Percentiles rank a stretch among this genome's conserved stretches.
Conservation (phyloP, 1,140 invertebrate species). For the Lerema accius region DNA sequence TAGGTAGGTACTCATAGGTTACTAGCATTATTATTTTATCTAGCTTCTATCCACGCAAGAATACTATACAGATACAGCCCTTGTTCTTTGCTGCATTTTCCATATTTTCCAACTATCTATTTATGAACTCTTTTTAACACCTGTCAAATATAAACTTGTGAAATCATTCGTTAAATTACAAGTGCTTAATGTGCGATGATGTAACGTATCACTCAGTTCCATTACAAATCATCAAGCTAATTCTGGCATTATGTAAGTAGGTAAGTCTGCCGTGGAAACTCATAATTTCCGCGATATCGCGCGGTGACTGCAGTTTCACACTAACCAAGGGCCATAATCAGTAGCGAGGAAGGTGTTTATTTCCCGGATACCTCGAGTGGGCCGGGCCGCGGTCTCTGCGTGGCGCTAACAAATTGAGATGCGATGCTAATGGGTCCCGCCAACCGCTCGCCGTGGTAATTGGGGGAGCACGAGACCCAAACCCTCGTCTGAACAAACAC, state of each 20-base stretch:
- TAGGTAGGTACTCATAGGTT: too few species aligned
- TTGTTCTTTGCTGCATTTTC: too few species aligned
- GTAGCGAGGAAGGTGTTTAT: slow-evolving; percentile 26
- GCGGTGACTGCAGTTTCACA: not conserved
- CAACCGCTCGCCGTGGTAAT: slow-evolving; percentile 49
- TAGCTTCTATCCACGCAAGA: too few species aligned
- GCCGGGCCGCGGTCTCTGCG: slow-evolving; percentile 10
- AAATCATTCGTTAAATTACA: too few species aligned
- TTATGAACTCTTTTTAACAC: too few species aligned
- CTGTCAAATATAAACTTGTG: too few species aligned
- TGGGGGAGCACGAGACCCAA: slow-evolving; percentile 54
- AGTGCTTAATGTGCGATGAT: not conserved
- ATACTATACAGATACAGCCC: too few species aligned
- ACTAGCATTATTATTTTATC: too few species aligned
- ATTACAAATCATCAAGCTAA: not conserved
- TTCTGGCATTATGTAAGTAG: slow-evolving; percentile 10
- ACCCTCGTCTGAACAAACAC: slow-evolving; percentile 52
- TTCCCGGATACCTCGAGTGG: slow-evolving; percentile 25
- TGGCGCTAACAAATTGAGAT: slow-evolving; percentile 61
- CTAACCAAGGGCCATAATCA: slow-evolving; percentile 11
- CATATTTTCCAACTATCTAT: too few species aligned
- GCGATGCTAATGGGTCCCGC: slow-evolving; percentile 52
- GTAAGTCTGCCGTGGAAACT: slow-evolving; percentile 23
- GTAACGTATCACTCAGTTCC: not conserved
- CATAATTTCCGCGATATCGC: slow-evolving; percentile 23